Evolutionary conservation across 1,140 invertebrate genomes (phyloP), one percentile per base, ranked within the genome.

Genomic region (Drosophila simulans): DNA sequence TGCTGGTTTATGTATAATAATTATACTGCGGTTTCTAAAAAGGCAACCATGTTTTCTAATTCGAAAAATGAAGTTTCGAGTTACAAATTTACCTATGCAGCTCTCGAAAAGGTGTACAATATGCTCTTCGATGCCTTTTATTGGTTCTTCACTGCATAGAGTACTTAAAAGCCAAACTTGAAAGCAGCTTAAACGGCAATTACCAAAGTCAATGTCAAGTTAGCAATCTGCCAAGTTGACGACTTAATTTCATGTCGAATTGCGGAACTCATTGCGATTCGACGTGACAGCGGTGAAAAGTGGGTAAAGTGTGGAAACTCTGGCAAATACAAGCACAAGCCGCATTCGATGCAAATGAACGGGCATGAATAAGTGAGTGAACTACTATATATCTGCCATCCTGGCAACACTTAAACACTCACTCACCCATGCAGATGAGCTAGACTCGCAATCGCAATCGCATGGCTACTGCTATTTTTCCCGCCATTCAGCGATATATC

Each of bases 291-390:
- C 46, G 3, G 46, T 49, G 46, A 68, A 46, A 25, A 25, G 22
- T 1, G 39, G 25, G 37, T 13, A 57, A 43, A 13, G 53, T 34
- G 45, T 27, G 57, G 17, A 27, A 55, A 54, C 52, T 20, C 42
- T 48, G 34, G 63, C 66, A 40, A n/a, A 66, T 43, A 40, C 40
- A 46, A 17, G 25, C 7, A 22, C 37, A 35, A 12, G 31, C 11
- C 34, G 34, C 65, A 69, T 68, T 46, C 51, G 57, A 62, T 54
- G 72, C 58, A 81, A 82, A 81, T 77, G 59, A 77, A 77, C 65
- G 64, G 72, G 34, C 65, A 72, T 70, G 56, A 81, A 82, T 77
- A 66, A 60, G 71, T 77, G 60, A 82, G 59, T 52, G 34, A 45
- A 54, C 63, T 55, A n/a, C n/a, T n/a, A n/a, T n/a, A 22, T 22